Percentiles rank a stretch among this genome's conserved stretches.
These are phyloP conservation scores for Fragariocoptes setiger DNA, from an alignment of 1,140 invertebrate species.

Conservation along the genomic window DNA sequence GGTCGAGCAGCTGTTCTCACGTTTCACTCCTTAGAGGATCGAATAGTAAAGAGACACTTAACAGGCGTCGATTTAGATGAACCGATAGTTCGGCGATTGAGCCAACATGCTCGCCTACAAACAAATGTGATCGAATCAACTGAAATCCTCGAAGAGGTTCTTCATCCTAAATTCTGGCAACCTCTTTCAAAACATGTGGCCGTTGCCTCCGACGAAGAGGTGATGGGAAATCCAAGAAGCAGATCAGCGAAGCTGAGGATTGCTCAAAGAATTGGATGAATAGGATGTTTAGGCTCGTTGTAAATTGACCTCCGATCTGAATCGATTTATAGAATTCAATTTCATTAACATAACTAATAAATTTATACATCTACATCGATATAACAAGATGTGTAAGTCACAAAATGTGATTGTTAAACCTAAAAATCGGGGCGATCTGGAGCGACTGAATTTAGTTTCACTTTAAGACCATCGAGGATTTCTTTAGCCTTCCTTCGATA, in stretches of 20 bases:
- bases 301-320: no score
- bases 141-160: constrained; percentile 23
- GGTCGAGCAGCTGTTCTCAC: constrained; percentile 46
- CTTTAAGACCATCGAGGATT: background rate
- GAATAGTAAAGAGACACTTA: constrained; percentile 69
- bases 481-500: background rate
- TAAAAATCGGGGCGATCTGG: background rate
- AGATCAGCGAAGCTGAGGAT: constrained; percentile 58
- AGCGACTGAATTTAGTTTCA: background rate
- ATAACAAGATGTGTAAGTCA: no score
- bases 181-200: constrained; percentile 48
- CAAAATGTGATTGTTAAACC: no score
- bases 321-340: no score
- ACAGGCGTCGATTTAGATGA: constrained; percentile 32
- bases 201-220: constrained; percentile 32
- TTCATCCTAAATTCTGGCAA: constrained; percentile 33
- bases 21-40: constrained; percentile 78
- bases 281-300: no score
- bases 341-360: no score
- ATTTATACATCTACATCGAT: no score
- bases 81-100: constrained; percentile 11
- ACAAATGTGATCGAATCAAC: constrained; percentile 15
- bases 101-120: constrained; percentile 12
- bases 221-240: constrained; percentile 41
- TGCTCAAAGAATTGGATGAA: constrained; percentile 27